Percentiles rank a stretch among this genome's conserved stretches.
phyloP scores from a whole-genome alignment of 2,113 vertebrate species.

The Lycaon pictus region DNA sequence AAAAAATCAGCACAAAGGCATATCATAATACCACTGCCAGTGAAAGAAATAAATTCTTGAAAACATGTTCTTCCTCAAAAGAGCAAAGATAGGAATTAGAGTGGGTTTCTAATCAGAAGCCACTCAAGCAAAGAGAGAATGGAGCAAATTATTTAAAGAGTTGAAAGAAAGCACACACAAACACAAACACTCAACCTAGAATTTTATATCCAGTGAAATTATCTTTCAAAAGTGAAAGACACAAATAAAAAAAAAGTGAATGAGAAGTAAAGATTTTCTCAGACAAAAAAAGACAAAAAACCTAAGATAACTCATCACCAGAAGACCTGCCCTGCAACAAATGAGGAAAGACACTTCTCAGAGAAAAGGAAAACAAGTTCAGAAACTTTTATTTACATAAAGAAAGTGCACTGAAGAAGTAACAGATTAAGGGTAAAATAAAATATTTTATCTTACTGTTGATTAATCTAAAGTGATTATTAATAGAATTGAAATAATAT shows the following conservation, averaged over 20 bases:
- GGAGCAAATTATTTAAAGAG: background rate
- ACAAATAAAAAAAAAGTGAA: background rate
- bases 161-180: background rate
- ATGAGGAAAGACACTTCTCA: background rate
- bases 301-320: background rate
- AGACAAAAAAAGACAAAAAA: background rate
- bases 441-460: background rate
- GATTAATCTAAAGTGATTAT: background rate
- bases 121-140: background rate
- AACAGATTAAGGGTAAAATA: background rate
- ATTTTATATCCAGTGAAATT: background rate
- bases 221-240: background rate
- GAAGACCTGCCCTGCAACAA: background rate
- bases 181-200: background rate
- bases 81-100: background rate
- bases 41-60: background rate
- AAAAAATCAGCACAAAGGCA: background rate
- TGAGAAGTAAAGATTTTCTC: background rate
- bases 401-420: background rate
- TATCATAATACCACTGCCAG: background rate
- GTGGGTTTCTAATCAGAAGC: background rate
- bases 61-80: background rate
- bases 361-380: background rate
- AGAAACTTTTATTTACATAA: background rate
- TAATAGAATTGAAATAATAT: background rate